Conservation (phyloP, 2,113 vertebrate genomes). For the Corythoichthys haematopterus region DNA sequence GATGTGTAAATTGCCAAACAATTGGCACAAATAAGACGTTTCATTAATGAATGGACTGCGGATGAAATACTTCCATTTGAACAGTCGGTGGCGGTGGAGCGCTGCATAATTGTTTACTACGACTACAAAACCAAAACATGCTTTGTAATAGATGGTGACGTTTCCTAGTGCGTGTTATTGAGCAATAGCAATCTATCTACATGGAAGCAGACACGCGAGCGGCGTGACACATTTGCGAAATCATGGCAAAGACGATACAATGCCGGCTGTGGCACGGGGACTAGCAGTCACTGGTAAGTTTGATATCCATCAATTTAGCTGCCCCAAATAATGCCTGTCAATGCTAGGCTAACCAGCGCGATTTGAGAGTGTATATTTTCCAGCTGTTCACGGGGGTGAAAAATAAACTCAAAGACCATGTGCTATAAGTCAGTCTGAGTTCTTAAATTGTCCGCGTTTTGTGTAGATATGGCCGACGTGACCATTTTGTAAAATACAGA, state of each 20-base stretch:
- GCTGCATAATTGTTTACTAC: background rate
- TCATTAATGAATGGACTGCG: background rate
- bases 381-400: background rate
- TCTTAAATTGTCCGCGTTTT: background rate
- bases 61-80: background rate
- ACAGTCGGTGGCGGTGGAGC: constrained; percentile 18
- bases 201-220: background rate
- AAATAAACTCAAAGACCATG: background rate
- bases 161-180: background rate
- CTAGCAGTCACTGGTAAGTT: constrained; percentile 37
- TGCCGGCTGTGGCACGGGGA: background rate
- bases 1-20: too few relatives aligned
- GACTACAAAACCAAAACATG: background rate
- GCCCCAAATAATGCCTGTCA: background rate
- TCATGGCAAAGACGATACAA: background rate
- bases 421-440: background rate
- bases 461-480: background rate
- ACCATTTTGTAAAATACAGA: background rate
- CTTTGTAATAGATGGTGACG: constrained; percentile 3
- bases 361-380: background rate
- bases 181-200: background rate
- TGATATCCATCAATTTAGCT: background rate
- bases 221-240: constrained; percentile 1
- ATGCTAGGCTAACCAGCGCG: constrained; percentile 12
- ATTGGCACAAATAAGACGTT: too few relatives aligned